Base-by-base conservation (phyloP, 2,113 vertebrate genomes). In the Myiagra hebetior region DNA sequence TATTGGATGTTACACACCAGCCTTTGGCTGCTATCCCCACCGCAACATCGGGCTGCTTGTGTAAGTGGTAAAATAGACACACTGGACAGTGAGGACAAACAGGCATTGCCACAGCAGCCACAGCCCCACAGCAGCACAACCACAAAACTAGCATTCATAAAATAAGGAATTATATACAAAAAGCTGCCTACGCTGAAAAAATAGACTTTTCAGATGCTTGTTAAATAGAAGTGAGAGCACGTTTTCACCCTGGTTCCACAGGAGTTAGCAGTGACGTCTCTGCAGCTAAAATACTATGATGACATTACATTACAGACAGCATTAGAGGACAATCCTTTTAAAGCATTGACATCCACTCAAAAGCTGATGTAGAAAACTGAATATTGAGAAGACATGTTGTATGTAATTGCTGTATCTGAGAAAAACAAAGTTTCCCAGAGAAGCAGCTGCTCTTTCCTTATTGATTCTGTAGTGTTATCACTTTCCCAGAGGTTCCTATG, bases 61-160 rank as follows among this genome's bases (percentile, higher is more conserved):
- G 56, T 97, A 69, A 96, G 97, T 77, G 96, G 98, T 95, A 39
- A 95, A 96, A 91, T 50, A 96, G 91, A 78, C 96, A 95, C 86
- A 80, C 64, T 94, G 96, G 87, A 92, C 96, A 95, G 91, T 68
- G 89, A 98, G 98, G 98, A 98, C 98, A 98, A 98, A 98, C 95
- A 98, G 98, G 97, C 98, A 97, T 94, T 72, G 89, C 96, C 86
- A 77, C 94, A 60, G 94, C 94, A 96, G 97, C 98, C 97, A 87
- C 96, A 93, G 79, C 89, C 97, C 98, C 98, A 97, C 95, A 69
- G 98, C 97, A 98, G 94, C 74, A 77, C 89, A 89, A 59, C 97
- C 97, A 96, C 97, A 98, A 97, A 98, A 98, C 95, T 94, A 87
- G 98, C 97, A 98, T 98, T 98, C 98, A 98, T 98, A 90, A 97